Conservation (phyloP, 2,113 vertebrate genomes). For the rabbit (Oryctolagus cuniculus) region DNA sequence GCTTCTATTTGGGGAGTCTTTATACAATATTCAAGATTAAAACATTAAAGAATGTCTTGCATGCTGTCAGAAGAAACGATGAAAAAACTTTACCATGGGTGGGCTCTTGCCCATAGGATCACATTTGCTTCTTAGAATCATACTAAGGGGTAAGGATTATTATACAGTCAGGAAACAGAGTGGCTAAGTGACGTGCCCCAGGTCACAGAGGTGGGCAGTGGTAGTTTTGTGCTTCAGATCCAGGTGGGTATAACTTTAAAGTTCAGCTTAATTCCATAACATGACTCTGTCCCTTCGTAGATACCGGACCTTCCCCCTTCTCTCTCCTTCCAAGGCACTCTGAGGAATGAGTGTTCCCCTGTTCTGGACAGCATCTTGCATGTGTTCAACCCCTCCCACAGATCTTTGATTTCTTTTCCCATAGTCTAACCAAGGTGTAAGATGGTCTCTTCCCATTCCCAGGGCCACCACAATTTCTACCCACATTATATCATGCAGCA, state of each 20-base stretch:
- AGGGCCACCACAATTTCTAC: not conserved
- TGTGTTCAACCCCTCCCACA: not conserved
- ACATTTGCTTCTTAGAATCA: not conserved
- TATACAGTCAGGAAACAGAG: not conserved
- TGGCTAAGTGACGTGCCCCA: not conserved
- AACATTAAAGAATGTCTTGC: not conserved
- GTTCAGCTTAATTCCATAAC: fast-evolving
- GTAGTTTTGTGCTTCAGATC: not conserved
- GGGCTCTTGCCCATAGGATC: not conserved
- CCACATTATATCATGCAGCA: not conserved
- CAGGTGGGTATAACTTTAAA: not conserved
- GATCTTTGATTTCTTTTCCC: not conserved
- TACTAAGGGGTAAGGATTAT: not conserved
- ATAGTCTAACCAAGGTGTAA: not conserved
- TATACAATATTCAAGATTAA: not conserved
- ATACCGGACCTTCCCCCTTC: not conserved
- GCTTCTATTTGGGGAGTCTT: not conserved
- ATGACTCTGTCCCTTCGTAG: not conserved
- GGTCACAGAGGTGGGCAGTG: not conserved
- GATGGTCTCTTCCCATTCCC: not conserved
- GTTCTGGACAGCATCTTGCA: not conserved
- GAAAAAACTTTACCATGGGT: not conserved
- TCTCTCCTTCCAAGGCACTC: not conserved
- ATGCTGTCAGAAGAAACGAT: not conserved
- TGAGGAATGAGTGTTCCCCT: not conserved